These are phyloP conservation scores for Brachyalestes nurse DNA, from an alignment of 2,797 vertebrate species.

Conservation along the genomic window DNA sequence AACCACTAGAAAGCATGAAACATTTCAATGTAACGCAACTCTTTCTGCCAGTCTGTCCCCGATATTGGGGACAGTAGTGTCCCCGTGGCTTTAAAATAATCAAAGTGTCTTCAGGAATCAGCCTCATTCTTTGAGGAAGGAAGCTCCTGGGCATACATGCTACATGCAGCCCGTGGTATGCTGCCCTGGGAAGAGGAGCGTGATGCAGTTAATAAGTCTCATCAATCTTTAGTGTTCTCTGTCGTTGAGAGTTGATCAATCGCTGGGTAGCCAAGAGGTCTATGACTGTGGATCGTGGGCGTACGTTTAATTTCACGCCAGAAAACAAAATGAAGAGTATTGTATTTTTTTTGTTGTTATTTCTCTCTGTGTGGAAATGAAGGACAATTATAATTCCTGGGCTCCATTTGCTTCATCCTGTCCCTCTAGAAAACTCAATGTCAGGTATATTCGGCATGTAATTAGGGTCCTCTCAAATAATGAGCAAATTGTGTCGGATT, in stretches of 20 bases:
- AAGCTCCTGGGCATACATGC: background rate
- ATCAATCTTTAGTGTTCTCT: constrained; percentile 29
- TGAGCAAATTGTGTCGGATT: background rate
- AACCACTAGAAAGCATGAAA: background rate
- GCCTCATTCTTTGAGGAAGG: background rate
- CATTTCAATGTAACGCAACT: background rate
- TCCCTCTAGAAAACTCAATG: constrained; percentile 3
- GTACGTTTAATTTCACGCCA: constrained; percentile 23
- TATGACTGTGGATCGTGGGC: background rate
- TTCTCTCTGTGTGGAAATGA: background rate
- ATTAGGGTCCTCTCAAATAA: background rate
- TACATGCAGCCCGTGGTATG: background rate
- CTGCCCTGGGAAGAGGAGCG: constrained; percentile 10
- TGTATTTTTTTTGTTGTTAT: background rate
- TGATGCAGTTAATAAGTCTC: constrained; percentile 15
- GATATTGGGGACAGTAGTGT: background rate
- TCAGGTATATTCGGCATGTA: background rate
- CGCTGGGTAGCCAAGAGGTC: background rate
- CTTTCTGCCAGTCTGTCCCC: background rate
- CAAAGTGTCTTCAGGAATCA: background rate
- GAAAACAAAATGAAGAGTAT: constrained; percentile 22
- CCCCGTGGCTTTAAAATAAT: background rate
- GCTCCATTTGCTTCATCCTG: background rate
- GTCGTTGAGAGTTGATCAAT: constrained; percentile 12
- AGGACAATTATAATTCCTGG: background rate